Conservation (phyloP, 2,797 vertebrate species). For the Parauchenoglanis punctatus region DNA sequence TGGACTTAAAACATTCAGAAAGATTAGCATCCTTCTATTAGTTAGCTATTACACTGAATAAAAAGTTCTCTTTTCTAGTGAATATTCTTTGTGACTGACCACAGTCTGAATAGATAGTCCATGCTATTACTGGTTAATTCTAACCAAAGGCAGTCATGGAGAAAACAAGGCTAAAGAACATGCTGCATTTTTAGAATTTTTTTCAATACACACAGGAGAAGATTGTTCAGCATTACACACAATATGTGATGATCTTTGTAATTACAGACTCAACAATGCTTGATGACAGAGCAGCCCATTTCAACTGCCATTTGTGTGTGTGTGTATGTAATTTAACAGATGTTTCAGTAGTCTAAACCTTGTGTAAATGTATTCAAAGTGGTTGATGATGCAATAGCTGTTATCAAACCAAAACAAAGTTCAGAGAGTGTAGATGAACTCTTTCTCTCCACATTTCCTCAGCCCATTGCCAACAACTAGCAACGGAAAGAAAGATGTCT, state of each 20-base stretch:
- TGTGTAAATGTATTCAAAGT: neutral
- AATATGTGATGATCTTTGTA: neutral
- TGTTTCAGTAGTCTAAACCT: neutral
- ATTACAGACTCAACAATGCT: neutral
- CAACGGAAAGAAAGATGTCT: neutral
- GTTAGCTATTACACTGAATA: neutral
- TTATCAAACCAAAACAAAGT: neutral
- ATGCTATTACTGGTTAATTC: neutral
- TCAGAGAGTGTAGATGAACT: neutral
- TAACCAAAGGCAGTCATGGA: neutral
- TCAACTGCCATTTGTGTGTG: neutral
- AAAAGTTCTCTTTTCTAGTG: neutral
- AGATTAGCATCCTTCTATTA: neutral
- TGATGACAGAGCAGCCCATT: neutral
- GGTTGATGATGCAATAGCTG: neutral
- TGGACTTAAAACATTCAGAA: neutral
- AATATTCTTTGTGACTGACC: too few relatives aligned
- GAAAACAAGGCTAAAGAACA: neutral
- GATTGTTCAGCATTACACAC: neutral
- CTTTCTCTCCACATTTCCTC: neutral
- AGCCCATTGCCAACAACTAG: neutral
- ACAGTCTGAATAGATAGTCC: neutral
- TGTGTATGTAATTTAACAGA: neutral
- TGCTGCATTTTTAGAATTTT: neutral
- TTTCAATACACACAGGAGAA: neutral